Evolutionary conservation across 2,797 vertebrate species (phyloP).

Genomic region (Chaetophractus vellerosus): DNA sequence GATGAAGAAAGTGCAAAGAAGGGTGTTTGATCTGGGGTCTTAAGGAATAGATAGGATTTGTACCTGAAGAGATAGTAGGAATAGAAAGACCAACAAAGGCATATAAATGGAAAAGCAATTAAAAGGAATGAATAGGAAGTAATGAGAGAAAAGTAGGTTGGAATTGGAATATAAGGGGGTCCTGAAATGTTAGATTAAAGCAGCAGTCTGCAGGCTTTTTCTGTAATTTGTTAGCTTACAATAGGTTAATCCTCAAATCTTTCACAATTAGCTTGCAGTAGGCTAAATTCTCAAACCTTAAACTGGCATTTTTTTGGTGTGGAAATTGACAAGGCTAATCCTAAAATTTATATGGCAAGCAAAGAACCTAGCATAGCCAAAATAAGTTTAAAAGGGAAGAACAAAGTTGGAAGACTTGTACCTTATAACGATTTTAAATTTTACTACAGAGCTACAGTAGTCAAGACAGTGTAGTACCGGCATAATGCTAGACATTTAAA

Average conservation of each 20-base stretch:
- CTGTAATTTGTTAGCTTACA: not conserved
- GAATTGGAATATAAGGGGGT: not conserved
- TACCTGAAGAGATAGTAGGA: not conserved
- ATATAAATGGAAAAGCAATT: conserved; percentile 16
- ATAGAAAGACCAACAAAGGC: not conserved
- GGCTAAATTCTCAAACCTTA: not conserved
- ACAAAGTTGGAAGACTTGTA: not conserved
- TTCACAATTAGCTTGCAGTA: not conserved
- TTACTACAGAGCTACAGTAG: not conserved
- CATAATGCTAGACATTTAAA: not conserved
- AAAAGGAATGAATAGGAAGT: conserved; percentile 9
- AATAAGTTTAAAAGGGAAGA: not conserved
- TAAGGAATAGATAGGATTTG: not conserved
- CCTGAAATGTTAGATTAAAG: not conserved
- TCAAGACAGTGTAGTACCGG: not conserved
- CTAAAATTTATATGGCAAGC: conserved; percentile 1
- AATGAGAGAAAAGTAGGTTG: not conserved
- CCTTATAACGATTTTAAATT: conserved; percentile 31
- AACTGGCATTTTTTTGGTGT: not conserved
- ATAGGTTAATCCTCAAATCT: conserved; percentile 1
- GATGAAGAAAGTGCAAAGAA: conserved; percentile 8
- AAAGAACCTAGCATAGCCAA: not conserved
- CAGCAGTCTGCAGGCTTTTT: not conserved
- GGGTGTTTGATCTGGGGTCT: not conserved
- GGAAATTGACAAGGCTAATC: not conserved